Evolutionary conservation across 2,113 vertebrate species (phyloP), one percentile per base, ranked within the genome.

Genomic region (Tetrax tetrax): DNA sequence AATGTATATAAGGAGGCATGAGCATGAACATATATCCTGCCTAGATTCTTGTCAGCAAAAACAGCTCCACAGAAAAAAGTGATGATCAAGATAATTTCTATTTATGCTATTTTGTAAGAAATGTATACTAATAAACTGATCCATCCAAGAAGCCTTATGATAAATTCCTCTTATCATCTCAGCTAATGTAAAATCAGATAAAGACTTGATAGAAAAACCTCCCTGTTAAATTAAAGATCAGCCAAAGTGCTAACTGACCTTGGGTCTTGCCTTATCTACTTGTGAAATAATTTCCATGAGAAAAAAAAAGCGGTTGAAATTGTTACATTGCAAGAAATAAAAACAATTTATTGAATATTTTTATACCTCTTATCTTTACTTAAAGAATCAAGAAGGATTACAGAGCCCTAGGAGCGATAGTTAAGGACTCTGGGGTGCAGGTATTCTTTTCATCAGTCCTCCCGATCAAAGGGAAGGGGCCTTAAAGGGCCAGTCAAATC

Each of bases 31-130:
- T 60, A 22, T 61, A 27, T 70, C 22, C 89, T 82, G 33, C 22
- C 27, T n/a, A 15, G 20, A 71, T 89, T 77, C 43, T 83, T 90
- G 20, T 57, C 68, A 77, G 10, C 7, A 41, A 25, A 77, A 28
- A 45, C 6, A 68, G 13, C 23, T 63, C 41, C 13, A 54, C 7
- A 79, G 25, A 70, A 47, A 70, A 56, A 53, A 69, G 6, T 31
- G 7, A 28, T 35, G 4, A 37, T 37, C 0, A 0, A 37, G 1
- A 23, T 63, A 47, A 47, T 59, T 57, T 90, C 31, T 59, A 13
- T 61, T 80, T 90, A 56, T 50, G 5, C 37, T 50, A n/a, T 69
- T 91, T 83, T 51, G 4, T 35, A 60, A 63, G 64, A 77, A 65
- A 28, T n/a, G 3, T 43, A 29, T 48, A 35, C 15, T 37, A 54